These are phyloP conservation scores for Hormiphora californensis DNA, from an alignment of 37 sponge, comb jelly and placozoan genomes.

Conservation along the genomic window DNA sequence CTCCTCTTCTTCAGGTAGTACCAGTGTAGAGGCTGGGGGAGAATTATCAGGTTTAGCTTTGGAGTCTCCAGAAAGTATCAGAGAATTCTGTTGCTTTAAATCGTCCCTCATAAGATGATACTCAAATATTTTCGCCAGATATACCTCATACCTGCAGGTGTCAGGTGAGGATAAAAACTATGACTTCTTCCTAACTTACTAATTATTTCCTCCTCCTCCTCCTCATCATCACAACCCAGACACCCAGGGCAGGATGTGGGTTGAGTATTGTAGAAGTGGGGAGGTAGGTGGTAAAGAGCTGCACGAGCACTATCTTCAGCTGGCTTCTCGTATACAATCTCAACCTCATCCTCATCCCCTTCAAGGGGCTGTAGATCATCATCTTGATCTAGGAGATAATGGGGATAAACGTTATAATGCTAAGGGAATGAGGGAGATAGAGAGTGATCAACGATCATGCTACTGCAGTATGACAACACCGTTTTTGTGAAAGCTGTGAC, in stretches of 20 bases:
- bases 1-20: slow-evolving; percentile 18
- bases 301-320: neutral
- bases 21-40: neutral
- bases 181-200: too few relatives aligned
- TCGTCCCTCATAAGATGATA: too few relatives aligned
- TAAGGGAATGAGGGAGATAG: too few relatives aligned
- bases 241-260: neutral
- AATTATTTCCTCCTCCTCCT: neutral
- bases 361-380: too few relatives aligned
- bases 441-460: too few relatives aligned
- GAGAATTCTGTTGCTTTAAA: neutral
- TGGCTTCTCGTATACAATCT: slow-evolving; percentile 5
- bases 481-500: neutral
- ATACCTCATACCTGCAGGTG: too few relatives aligned
- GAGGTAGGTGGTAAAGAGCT: neutral
- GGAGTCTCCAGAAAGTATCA: neutral
- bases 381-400: too few relatives aligned
- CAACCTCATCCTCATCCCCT: too few relatives aligned
- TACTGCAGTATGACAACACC: too few relatives aligned
- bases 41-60: neutral
- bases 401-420: too few relatives aligned
- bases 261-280: neutral
- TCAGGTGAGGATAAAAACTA: too few relatives aligned
- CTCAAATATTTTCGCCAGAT: too few relatives aligned
- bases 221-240: neutral